Evolutionary conservation across 1,140 invertebrate species (phyloP), one percentile per base, ranked within the genome.

Genomic region (Sitodiplosis mosellana): DNA sequence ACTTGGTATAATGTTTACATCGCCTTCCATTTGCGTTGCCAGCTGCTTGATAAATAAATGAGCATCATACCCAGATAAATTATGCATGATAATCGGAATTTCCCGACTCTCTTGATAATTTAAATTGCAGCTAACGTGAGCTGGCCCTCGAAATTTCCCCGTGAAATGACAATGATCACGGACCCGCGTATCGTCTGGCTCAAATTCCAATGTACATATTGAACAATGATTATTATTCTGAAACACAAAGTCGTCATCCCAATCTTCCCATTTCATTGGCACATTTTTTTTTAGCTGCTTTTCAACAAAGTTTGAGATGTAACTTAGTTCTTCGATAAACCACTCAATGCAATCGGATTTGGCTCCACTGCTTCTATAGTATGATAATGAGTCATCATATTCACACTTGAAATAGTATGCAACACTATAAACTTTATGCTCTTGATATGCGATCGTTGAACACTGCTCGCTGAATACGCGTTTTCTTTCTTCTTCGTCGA

Each of bases 81-180:
- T 59, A 55, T 61, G 59, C 45, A 64, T 64, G 45, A 63, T 52
- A 20, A 67, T 51, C 19, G 64, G 61, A 49, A 66, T 49, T 51
- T 60, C 58, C 48, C 52, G 50, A 20, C 49, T 10, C 33, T 55
- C 45, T 52, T 57, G 50, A 54, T 53, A 64, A 46, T 61, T 53
- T 21, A 65, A 38, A 54, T 68, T 68, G 49, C 61, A 66, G 10
- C 18, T 21, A 14, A 53, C 47, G 55, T 67, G 63, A 0, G 61
- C 61, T 15, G 52, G 19, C 15, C 58, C 59, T 49, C 64, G 47
- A 55, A 56, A 57, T 50, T 53, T 46, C 14, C 55, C 61, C 21
- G 54, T 65, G 4, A 60, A 52, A 52, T 65, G 60, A 53, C 51
- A 51, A 54, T 65, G 60, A 49, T 66, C 58, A 21, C 34, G 34